Evolutionary conservation across 2,888 invertebrate genomes (phyloP).

Genomic region (Apamea sordens): DNA sequence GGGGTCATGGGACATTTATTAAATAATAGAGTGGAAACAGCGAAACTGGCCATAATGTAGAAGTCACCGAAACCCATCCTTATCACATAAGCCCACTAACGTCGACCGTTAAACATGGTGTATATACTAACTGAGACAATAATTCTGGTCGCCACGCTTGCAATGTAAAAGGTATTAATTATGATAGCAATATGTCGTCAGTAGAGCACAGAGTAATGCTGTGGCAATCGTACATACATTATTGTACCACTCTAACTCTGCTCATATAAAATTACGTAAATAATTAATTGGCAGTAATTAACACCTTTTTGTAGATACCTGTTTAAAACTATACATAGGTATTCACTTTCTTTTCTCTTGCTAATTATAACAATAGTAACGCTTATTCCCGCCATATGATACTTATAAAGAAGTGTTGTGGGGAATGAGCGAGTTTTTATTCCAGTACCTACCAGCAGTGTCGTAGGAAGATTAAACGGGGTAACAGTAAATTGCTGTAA

Average conservation of each 20-base stretch:
- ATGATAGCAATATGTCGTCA: background rate
- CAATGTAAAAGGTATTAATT: constrained; percentile 19
- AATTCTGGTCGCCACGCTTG: background rate
- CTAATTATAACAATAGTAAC: constrained; percentile 15
- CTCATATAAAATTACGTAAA: constrained; percentile 31
- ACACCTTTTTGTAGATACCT: constrained; percentile 21
- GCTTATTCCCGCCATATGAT: background rate
- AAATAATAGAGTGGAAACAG: background rate
- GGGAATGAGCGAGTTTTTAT: background rate
- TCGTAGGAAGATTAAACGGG: background rate
- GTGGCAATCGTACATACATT: background rate
- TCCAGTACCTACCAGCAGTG: background rate
- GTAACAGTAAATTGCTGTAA: background rate
- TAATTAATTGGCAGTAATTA: constrained; percentile 42
- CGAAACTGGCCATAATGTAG: background rate
- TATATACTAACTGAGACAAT: background rate
- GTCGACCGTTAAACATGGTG: too few species aligned
- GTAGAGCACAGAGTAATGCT: constrained; percentile 16
- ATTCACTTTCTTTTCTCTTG: constrained; percentile 24
- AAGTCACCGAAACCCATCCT: background rate
- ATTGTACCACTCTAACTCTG: constrained; percentile 9
- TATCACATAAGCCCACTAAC: background rate
- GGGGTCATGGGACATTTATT: background rate
- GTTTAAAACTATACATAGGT: constrained; percentile 5
- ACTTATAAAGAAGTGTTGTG: background rate